Percentiles rank a stretch among this genome's conserved stretches.
These are phyloP conservation scores for Dendrocopos noguchii DNA, from an alignment of 2,113 vertebrate species.

Conservation along the genomic window DNA sequence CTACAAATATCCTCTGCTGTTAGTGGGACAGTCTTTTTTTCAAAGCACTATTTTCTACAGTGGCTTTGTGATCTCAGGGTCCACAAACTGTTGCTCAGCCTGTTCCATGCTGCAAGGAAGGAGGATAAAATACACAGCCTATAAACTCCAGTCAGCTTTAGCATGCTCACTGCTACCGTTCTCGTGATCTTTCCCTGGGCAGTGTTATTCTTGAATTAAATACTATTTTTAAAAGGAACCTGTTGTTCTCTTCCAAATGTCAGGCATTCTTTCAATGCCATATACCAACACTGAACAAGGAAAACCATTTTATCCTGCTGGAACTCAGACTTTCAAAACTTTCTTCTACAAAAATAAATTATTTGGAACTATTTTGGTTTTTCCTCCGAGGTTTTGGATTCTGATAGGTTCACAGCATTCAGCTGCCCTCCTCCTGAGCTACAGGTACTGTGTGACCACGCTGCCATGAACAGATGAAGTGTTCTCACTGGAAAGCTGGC, in stretches of 20 bases:
- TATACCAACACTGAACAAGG: conserved; percentile 37
- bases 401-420: not conserved
- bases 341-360: not conserved
- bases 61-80: not conserved
- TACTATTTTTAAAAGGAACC: conserved; percentile 66
- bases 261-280: conserved; percentile 59
- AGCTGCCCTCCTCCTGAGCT: not conserved
- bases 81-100: not conserved
- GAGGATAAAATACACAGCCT: not conserved
- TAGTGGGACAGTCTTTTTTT: not conserved
- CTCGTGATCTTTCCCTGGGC: not conserved
- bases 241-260: conserved; percentile 67
- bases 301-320: conserved; percentile 15
- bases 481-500: not conserved
- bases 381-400: not conserved
- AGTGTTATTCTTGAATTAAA: conserved; percentile 37
- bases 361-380: not conserved
- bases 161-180: not conserved
- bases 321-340: conserved; percentile 15
- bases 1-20: not conserved
- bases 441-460: not conserved
- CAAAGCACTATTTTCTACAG: not conserved
- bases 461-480: not conserved
- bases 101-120: not conserved
- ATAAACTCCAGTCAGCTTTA: conserved; percentile 22